These are phyloP conservation scores for Gnatocerus cornutus DNA, from an alignment of 2,888 invertebrate species.

Conservation along the genomic window DNA sequence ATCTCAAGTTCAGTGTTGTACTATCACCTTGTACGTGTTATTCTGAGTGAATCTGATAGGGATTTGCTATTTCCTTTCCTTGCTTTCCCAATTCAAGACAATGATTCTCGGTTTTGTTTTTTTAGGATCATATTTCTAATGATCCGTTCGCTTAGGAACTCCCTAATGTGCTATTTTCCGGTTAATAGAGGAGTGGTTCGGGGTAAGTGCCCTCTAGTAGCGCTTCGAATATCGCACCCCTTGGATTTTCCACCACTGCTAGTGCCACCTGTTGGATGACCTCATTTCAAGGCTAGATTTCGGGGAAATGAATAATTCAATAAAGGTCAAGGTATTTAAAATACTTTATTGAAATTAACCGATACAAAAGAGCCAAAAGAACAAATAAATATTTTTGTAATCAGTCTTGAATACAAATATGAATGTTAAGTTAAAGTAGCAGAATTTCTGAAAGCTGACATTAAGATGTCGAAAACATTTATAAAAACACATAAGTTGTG, in stretches of 20 bases:
- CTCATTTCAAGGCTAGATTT: background rate
- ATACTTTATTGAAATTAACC: conserved; percentile 35
- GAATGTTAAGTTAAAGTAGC: conserved; percentile 27
- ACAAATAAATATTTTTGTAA: conserved; percentile 32
- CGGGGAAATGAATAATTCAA: background rate
- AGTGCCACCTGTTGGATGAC: conserved; percentile 16
- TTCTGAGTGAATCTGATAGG: too few species aligned
- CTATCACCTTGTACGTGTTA: too few species aligned
- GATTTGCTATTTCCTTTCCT: too few species aligned
- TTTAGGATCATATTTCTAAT: background rate
- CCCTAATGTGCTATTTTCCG: background rate
- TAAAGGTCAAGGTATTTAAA: conserved; percentile 18
- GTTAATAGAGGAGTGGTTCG: too few species aligned
- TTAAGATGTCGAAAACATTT: conserved; percentile 7
- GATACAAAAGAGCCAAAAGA: conserved; percentile 36
- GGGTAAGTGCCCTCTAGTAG: conserved; percentile 8
- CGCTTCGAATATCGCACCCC: background rate
- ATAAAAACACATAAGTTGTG: conserved; percentile 21
- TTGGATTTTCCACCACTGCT: background rate
- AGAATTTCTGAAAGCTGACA: background rate
- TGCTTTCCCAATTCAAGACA: too few species aligned
- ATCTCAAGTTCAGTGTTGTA: background rate
- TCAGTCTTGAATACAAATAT: conserved; percentile 41
- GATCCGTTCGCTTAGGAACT: background rate
- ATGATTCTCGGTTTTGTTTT: too few species aligned